Evolutionary conservation across 2,113 vertebrate genomes (phyloP).

Genomic region (Uropsilus gracilis): DNA sequence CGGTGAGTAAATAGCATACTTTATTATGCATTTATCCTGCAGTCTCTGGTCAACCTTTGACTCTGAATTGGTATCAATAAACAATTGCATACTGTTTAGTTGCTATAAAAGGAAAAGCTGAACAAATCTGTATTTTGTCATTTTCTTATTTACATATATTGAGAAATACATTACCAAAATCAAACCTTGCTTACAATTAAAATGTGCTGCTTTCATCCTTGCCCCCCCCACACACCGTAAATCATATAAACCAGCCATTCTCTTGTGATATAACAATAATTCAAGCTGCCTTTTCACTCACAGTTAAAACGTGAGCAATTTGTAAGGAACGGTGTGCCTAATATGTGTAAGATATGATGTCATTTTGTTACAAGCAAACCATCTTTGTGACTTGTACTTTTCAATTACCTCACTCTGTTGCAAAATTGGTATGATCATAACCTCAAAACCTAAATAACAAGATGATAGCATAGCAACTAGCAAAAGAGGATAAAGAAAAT

Average conservation of each 20-base stretch:
- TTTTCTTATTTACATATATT: not conserved
- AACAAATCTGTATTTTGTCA: not conserved
- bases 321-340: not conserved
- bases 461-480: not conserved
- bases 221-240: too few species aligned
- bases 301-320: not conserved
- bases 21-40: not conserved
- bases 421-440: not conserved
- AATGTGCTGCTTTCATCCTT: not conserved
- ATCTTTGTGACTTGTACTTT: not conserved
- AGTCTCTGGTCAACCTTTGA: rapidly evolving
- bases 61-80: not conserved
- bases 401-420: not conserved
- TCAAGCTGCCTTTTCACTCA: not conserved
- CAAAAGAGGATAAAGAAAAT: not conserved
- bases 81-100: not conserved
- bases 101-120: not conserved
- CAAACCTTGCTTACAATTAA: not conserved
- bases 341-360: not conserved
- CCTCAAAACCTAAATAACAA: not conserved
- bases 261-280: not conserved
- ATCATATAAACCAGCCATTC: not conserved
- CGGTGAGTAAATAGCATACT: not conserved
- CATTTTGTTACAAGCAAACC: not conserved
- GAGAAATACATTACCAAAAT: not conserved